phyloP scores from a whole-genome alignment of 2,888 invertebrate species.

The Amblyteles armatorius region DNA sequence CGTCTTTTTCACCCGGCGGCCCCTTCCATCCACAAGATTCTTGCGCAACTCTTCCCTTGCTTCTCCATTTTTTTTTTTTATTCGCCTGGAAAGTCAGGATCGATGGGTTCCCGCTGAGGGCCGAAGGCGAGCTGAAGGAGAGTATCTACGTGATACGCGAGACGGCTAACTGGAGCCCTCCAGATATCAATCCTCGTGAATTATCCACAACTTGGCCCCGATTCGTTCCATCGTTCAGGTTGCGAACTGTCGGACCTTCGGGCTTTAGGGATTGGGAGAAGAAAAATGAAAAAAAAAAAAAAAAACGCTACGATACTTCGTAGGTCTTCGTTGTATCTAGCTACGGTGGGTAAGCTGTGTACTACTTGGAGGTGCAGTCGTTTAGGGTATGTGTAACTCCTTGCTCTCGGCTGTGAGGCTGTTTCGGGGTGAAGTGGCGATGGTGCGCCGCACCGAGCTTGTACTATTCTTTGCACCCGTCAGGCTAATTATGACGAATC shows the following conservation, averaged over 20 bases:
- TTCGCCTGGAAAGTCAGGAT: conserved; percentile 26
- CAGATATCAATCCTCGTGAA: conserved; percentile 66
- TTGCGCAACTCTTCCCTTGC: conserved; percentile 40
- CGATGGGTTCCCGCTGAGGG: conserved; percentile 25
- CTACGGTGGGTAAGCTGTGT: not conserved
- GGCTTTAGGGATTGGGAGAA: conserved; percentile 30
- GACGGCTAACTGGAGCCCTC: conserved; percentile 18
- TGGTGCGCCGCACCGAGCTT: conserved; percentile 32
- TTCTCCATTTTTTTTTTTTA: not conserved
- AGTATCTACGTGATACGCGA: conserved; percentile 48
- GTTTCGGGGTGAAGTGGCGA: conserved; percentile 25
- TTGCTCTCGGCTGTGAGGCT: not conserved
- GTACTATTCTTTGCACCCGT: conserved; percentile 75
- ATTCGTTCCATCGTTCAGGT: conserved; percentile 32
- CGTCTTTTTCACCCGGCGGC: conserved; percentile 10
- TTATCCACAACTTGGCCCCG: conserved; percentile 56
- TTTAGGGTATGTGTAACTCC: not conserved
- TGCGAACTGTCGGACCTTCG: conserved; percentile 42
- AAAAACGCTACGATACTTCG: conserved; percentile 21
- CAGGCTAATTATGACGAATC: conserved; percentile 79
- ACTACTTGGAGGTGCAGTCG: not conserved
- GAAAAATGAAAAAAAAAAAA: conserved; percentile 44
- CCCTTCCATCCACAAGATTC: conserved; percentile 42
- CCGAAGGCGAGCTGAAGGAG: not conserved
- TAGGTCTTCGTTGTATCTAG: conserved; percentile 42